These are phyloP conservation scores for Ophion costatus DNA, from an alignment of 2,888 invertebrate genomes.

Conservation along the genomic window DNA sequence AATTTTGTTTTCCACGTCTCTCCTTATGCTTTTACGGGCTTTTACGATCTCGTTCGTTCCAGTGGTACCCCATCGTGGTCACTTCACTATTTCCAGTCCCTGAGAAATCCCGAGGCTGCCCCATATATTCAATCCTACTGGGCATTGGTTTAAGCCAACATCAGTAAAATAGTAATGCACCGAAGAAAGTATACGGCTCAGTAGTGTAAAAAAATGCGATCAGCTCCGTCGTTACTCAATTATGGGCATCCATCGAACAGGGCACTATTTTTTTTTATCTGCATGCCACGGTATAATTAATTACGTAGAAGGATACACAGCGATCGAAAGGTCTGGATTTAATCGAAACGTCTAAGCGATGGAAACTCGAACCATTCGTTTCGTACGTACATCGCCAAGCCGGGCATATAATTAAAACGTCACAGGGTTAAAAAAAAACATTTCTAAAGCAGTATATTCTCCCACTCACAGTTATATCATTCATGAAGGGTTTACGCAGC, in stretches of 20 bases:
- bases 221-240: too few relatives aligned
- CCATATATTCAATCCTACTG: too few relatives aligned
- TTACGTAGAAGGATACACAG: neutral
- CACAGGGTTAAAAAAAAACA: conserved; percentile 17
- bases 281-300: neutral
- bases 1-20: too few relatives aligned
- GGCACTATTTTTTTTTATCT: neutral
- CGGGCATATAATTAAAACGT: neutral
- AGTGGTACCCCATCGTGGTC: too few relatives aligned
- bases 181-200: too few relatives aligned
- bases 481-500: conserved; percentile 17
- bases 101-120: too few relatives aligned
- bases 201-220: too few relatives aligned
- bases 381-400: conserved; percentile 2
- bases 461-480: conserved; percentile 1
- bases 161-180: too few relatives aligned
- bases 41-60: too few relatives aligned
- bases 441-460: neutral
- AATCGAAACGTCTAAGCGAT: conserved; percentile 1
- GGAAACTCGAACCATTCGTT: conserved; percentile 4
- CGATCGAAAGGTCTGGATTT: neutral
- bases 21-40: too few relatives aligned
- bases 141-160: too few relatives aligned
- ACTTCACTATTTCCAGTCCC: too few relatives aligned
- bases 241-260: neutral